Evolutionary conservation across 2,888 invertebrate species (phyloP), one percentile per base, ranked within the genome.

Genomic region (Megastigmus dorsalis): DNA sequence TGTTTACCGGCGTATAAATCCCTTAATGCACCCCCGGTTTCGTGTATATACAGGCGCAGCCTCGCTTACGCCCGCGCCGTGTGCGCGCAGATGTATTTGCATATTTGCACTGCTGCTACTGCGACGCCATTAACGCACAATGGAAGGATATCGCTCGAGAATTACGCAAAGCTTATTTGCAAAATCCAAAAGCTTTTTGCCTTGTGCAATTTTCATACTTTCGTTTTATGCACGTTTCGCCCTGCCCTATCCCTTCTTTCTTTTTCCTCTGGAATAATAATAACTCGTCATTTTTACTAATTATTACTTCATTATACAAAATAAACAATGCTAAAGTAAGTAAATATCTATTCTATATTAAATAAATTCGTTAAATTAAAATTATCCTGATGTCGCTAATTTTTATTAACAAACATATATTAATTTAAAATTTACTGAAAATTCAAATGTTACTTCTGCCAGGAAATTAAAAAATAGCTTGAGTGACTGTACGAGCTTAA

Each of bases 51-150:
- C 30, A 45, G 30, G n/a, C n/a, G n/a, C 30, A 48, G 28, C 50
- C 50, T 15, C 55, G 20, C 48, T 60, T 45, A 15, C 10, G 36
- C n/a, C 20, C n/a, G n/a, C n/a, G 20, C 48, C 59, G 28, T n/a
- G n/a, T 9, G 10, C 20, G 3, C 55, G 38, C 73, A 74, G 63
- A 71, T 74, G 68, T 77, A 77, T 77, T 77, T 77, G 77, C 77
- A 77, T 77, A 77, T 77, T 75, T 75, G 63, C 55, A 69, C 33
- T 50, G 48, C n/a, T n/a, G 50, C 41, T 30, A 23, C 59, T 48
- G 70, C 77, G 71, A 77, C 68, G 72, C 77, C 70, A 70, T 77
- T 69, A 73, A 75, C 75, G 75, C 75, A 77, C 77, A 77, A 77
- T 77, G 73, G 63, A 67, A 69, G 77, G 70, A 69, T 73, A 73